A percentile compares a stretch with the other conserved stretches of the same genome.
Evolutionary conservation across 1,140 invertebrate genomes (phyloP).

Genomic region (Fopius arisanus): DNA sequence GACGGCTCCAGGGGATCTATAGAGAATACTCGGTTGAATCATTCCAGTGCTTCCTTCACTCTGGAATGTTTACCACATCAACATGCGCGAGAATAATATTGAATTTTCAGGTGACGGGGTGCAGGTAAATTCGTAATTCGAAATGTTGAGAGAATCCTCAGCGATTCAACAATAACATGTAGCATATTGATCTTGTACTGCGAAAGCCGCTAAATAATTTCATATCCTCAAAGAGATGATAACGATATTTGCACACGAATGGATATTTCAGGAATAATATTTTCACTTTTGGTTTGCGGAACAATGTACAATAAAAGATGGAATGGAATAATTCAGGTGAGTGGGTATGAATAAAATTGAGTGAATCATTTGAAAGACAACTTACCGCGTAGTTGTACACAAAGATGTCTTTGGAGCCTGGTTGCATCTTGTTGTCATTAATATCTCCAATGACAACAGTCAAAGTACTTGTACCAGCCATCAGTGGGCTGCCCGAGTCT

Average conservation of each 20-base stretch:
- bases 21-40: neutral
- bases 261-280: neutral
- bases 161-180: neutral
- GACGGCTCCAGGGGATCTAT: too few relatives aligned
- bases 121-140: neutral
- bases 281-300: neutral
- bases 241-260: neutral
- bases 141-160: neutral
- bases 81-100: neutral
- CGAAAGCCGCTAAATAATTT: neutral
- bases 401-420: slow-evolving; percentile 94
- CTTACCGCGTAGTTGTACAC: slow-evolving; percentile 91
- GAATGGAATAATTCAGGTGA: neutral
- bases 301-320: too few relatives aligned
- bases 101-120: neutral
- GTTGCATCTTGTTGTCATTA: slow-evolving; percentile 97
- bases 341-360: neutral
- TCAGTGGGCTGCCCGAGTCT: slow-evolving; percentile 85
- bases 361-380: slow-evolving; percentile 9
- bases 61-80: neutral
- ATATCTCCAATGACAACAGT: slow-evolving; percentile 95
- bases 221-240: neutral
- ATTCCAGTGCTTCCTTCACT: neutral
- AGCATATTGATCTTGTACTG: neutral
- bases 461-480: slow-evolving; percentile 93